Evolutionary conservation across 2,113 vertebrate species (phyloP).

Genomic region (Smithornis capensis): DNA sequence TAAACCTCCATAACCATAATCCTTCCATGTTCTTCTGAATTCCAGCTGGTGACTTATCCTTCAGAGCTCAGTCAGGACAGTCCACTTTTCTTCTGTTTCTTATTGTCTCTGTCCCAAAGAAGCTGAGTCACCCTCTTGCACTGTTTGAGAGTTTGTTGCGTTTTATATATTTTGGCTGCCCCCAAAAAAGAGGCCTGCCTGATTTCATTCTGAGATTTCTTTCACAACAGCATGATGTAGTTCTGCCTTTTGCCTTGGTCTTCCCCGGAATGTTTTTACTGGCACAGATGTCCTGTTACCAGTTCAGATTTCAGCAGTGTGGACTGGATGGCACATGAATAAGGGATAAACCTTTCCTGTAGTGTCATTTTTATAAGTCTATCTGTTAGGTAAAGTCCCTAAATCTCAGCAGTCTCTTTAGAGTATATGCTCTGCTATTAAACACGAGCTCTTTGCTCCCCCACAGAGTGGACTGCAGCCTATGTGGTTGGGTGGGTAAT

Average conservation of each 20-base stretch:
- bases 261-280: conserved; percentile 42
- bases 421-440: conserved; percentile 49
- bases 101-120: conserved; percentile 28
- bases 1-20: background rate
- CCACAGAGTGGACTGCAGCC: conserved; percentile 57
- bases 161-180: conserved; percentile 41
- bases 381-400: conserved; percentile 68
- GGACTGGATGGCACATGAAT: conserved; percentile 2
- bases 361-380: conserved; percentile 71
- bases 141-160: conserved; percentile 22
- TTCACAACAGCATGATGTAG: conserved; percentile 2
- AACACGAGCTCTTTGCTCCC: conserved; percentile 65
- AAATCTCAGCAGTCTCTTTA: conserved; percentile 70
- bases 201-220: conserved; percentile 18
- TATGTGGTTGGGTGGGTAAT: conserved; percentile 69
- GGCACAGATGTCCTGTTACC: conserved; percentile 61
- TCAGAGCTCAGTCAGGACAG: background rate
- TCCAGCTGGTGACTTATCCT: conserved; percentile 37
- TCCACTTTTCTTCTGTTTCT: conserved; percentile 9
- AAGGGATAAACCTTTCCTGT: conserved; percentile 59
- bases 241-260: conserved; percentile 1
- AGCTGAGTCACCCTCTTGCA: conserved; percentile 27
- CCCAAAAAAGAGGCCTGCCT: background rate
- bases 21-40: conserved; percentile 52
- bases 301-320: conserved; percentile 54